These are phyloP conservation scores for Linurgus olivaceus DNA, from an alignment of 2,797 vertebrate species.

Conservation along the genomic window DNA sequence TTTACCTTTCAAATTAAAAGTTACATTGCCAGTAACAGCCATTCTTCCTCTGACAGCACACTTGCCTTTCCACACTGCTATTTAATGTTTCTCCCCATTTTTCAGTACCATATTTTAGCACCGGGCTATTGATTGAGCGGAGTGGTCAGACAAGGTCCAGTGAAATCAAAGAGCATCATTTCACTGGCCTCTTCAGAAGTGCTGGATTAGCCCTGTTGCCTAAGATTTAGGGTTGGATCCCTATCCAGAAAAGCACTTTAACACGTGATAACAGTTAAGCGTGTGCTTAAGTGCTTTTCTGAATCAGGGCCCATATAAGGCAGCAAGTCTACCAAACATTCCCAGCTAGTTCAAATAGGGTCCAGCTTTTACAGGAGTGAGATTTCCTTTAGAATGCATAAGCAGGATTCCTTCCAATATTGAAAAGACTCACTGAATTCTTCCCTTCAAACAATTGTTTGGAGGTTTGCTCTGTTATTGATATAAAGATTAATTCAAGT, in stretches of 20 bases:
- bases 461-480: conserved; percentile 28
- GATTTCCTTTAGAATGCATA: background rate
- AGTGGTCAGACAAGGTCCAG: background rate
- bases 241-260: conserved; percentile 61
- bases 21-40: background rate
- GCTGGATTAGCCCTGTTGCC: conserved; percentile 1
- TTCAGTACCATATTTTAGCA: background rate
- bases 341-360: background rate
- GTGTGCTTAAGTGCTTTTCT: conserved; percentile 50
- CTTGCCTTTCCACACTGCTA: background rate
- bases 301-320: conserved; percentile 35
- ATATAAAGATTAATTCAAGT: conserved; percentile 29
- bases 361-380: conserved; percentile 8
- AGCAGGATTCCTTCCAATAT: background rate
- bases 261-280: conserved; percentile 50
- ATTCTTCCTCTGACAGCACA: background rate
- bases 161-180: conserved; percentile 21
- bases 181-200: conserved; percentile 31
- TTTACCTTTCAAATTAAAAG: conserved; percentile 45
- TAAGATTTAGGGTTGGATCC: conserved; percentile 18
- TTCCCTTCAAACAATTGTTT: conserved; percentile 18
- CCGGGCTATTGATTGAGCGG: background rate
- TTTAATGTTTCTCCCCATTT: background rate
- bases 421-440: background rate
- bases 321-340: background rate